A percentile compares a stretch with the other conserved stretches of the same genome.
phyloP scores from a whole-genome alignment of 2,888 invertebrate genomes.

The Reticulitermes lucifugus region DNA sequence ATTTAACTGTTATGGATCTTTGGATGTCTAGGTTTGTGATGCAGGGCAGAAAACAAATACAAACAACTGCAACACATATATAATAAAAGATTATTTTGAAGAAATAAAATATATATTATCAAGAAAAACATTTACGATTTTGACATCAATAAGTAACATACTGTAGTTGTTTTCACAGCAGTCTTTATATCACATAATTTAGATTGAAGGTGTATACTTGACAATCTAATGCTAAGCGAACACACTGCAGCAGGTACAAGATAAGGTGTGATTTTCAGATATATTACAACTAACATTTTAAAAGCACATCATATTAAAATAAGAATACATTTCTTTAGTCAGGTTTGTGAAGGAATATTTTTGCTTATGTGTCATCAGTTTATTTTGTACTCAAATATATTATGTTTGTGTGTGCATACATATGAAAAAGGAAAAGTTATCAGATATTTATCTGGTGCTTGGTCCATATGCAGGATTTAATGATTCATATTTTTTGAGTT shows the following conservation, averaged over 20 bases:
- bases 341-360: neutral
- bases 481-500: no score
- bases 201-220: neutral
- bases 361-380: neutral
- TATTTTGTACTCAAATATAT: neutral
- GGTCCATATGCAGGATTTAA: no score
- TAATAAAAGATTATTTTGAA: conserved; percentile 21
- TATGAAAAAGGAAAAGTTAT: neutral
- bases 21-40: neutral
- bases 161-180: conserved; percentile 16
- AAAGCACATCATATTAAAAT: neutral
- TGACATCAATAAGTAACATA: conserved; percentile 15
- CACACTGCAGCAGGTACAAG: conserved; percentile 1
- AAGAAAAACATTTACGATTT: conserved; percentile 25
- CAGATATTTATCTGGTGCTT: no score
- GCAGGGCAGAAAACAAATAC: neutral
- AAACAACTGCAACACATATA: neutral
- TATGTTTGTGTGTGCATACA: neutral
- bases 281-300: neutral
- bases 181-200: conserved; percentile 27
- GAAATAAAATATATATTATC: conserved; percentile 37
- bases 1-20: conserved; percentile 1
- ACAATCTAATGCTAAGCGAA: neutral
- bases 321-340: neutral
- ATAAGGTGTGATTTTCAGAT: conserved; percentile 42